Percentiles rank a stretch among this genome's conserved stretches.
Conservation (phyloP, 2,113 vertebrate genomes). For the Cricetomys ansorgei region DNA sequence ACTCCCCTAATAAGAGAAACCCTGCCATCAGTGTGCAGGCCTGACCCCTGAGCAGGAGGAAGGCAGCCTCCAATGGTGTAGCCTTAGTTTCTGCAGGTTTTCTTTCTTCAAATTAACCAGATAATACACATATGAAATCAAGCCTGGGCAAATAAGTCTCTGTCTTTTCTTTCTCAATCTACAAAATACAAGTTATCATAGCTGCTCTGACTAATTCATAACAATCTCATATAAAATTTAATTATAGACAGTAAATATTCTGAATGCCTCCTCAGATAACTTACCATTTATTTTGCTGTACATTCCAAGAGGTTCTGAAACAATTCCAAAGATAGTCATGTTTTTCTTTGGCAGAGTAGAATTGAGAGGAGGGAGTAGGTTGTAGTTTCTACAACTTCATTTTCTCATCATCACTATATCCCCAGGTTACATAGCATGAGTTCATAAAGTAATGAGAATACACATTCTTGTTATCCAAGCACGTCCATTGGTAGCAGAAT, state of each 20-base stretch:
- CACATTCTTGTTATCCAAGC: not conserved
- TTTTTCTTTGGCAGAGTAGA: not conserved
- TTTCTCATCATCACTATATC: not conserved
- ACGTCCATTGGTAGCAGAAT: not conserved
- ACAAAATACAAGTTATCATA: not conserved
- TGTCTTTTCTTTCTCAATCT: not conserved
- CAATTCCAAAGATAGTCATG: not conserved
- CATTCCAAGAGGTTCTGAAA: conserved; percentile 12
- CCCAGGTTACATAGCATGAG: not conserved
- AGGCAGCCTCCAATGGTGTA: not conserved
- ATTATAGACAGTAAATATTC: not conserved
- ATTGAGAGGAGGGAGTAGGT: not conserved
- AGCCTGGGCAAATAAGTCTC: not conserved
- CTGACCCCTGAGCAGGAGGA: not conserved
- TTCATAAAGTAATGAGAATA: conserved; percentile 6
- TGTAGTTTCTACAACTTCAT: not conserved
- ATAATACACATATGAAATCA: not conserved
- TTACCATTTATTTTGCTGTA: not conserved
- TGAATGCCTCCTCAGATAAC: not conserved
- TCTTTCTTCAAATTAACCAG: not conserved
- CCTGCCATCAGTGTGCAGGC: not conserved
- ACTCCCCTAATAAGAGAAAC: not conserved
- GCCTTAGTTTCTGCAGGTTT: not conserved
- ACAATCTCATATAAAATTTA: conserved; percentile 36
- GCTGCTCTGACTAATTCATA: not conserved